phyloP scores from a whole-genome alignment of 1,140 invertebrate genomes.

The Panulirus ornatus region DNA sequence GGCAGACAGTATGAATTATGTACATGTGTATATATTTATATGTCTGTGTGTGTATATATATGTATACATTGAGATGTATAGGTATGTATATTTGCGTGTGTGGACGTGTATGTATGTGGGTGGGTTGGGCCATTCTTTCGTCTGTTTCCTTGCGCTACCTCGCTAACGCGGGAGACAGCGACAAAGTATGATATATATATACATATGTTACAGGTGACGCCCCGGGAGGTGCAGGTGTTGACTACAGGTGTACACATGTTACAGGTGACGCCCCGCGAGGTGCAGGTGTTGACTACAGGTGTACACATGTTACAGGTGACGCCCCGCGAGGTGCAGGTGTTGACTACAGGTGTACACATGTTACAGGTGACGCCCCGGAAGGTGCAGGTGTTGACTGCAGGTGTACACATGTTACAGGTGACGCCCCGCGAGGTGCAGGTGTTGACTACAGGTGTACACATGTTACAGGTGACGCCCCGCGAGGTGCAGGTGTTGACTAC shows the following conservation, averaged over 20 bases:
- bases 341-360: background rate
- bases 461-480: no score
- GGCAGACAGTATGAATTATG: no score
- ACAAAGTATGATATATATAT: no score
- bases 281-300: slow-evolving; percentile 28
- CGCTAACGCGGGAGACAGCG: no score
- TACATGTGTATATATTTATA: no score
- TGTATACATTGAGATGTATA: no score
- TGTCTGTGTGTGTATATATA: no score
- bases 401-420: slow-evolving; percentile 54
- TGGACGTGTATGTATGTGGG: no score
- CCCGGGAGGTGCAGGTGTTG: slow-evolving; percentile 33
- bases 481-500: no score
- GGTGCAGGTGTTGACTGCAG: slow-evolving; percentile 17
- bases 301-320: slow-evolving; percentile 59
- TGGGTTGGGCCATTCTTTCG: no score
- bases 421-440: slow-evolving; percentile 53
- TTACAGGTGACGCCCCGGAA: slow-evolving; percentile 46
- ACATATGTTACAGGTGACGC: slow-evolving; percentile 55
- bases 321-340: slow-evolving; percentile 49
- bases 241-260: background rate
- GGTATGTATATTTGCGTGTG: no score
- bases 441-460: background rate
- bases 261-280: slow-evolving; percentile 52
- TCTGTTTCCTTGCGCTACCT: no score